Conservation (phyloP, 2,888 invertebrate species). For the Macaria liturata region DNA sequence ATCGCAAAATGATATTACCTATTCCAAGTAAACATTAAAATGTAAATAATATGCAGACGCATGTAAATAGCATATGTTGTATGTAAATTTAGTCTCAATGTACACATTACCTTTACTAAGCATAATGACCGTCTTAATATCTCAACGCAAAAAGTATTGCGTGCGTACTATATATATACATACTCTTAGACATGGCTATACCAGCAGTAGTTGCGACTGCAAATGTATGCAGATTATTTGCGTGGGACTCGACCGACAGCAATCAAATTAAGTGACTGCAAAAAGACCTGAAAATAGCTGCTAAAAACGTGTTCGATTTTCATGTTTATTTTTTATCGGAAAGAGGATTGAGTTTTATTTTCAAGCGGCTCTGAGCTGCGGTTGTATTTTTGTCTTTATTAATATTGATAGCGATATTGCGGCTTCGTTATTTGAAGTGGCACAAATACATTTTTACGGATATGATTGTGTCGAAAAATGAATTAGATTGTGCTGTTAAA, state of each 20-base stretch:
- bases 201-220: conserved; percentile 46
- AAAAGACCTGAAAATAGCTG: conserved; percentile 55
- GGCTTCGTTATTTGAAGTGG: not conserved
- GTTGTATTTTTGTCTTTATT: not conserved
- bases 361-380: not conserved
- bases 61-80: not conserved
- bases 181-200: conserved; percentile 25
- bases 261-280: conserved; percentile 63
- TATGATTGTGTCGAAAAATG: too few species aligned
- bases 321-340: conserved; percentile 21
- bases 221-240: conserved; percentile 72
- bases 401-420: not conserved
- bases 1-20: too few species aligned
- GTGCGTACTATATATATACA: conserved; percentile 11
- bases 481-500: too few species aligned
- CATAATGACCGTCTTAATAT: conserved; percentile 1
- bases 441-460: too few species aligned
- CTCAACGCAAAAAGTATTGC: conserved; percentile 19
- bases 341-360: conserved; percentile 16
- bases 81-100: not conserved
- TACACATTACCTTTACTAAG: not conserved
- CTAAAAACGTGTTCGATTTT: conserved; percentile 44
- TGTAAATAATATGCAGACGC: too few species aligned
- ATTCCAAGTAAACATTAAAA: too few species aligned
- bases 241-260: conserved; percentile 55